Evolutionary conservation across 1,140 invertebrate genomes (phyloP), one percentile per base, ranked within the genome.

Genomic region (Heliconius hewitsoni): DNA sequence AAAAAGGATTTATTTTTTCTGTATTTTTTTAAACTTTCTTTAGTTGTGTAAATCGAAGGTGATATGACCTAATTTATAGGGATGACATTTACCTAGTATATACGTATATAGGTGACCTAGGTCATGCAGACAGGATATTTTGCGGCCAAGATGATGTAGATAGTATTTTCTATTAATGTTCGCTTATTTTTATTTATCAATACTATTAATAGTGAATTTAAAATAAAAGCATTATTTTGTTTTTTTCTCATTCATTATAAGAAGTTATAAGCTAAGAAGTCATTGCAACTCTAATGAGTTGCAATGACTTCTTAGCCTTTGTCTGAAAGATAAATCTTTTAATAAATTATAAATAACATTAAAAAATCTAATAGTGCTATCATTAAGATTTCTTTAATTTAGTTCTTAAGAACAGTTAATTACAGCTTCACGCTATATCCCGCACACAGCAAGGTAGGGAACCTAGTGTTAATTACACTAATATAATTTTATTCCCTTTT

Each of bases 71-170:
- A 86, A 85, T 90, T 89, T 83, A 78, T 42, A 18, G 30, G 82
- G 81, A 85, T 90, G 87, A 86, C 86, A 89, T 88, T 85, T 89
- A 83, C 85, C 86, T 83, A 86, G 78, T 76, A 84, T 71, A 79
- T 19, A 52, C 50, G 18, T 78, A 76, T 76, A 81, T 80, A 76
- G 66, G 80, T 84, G 87, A 89, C 87, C 86, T 86, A 89, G 87
- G 87, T 90, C 88, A 85, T 79, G 81, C 75, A 72, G 60, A 74
- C 71, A 52, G 37, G 55, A 27, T 70, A 66, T 66, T 66, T 66
- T 66, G 30, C 60, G 60, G 60, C 23, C 8, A 66, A 66, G 60
- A 66, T 66, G 11, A 30, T 30, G 3, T 60, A 16, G 42, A 13
- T 60, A 60, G 57, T 66, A 66, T 66, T 66, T 66, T 23, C 19